Evolutionary conservation across 2,888 invertebrate species (phyloP), one percentile per base, ranked within the genome.

Genomic region (Phortica magna): DNA sequence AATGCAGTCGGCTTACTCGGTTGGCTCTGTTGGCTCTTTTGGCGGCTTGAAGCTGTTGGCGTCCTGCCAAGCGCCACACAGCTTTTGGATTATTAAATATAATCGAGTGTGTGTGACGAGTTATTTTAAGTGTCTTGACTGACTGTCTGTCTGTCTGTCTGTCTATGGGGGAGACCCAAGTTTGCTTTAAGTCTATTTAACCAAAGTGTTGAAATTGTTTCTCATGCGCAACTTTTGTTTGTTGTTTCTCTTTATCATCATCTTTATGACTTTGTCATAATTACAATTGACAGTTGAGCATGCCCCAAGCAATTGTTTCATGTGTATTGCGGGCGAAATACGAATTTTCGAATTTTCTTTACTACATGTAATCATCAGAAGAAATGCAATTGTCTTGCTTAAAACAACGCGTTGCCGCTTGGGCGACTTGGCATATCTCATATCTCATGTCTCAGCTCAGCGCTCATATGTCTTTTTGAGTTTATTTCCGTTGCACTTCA

Each of bases 41-140:
- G 19, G 17, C 19, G 17, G 61, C 22, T 61, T 22, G 10, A 22
- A 31, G 22, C 12, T 39, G 10, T 48, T 68, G 70, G 70, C 53
- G 1, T 6, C 2, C 7, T 53, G 70, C 70, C 70, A 71, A 22
- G 17, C 10, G n/a, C 19, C 31, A 61, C 17, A 19, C 17, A 9
- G 19, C 19, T 43, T 68, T 71, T 39, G 70, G 48, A 71, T 71
- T 71, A 71, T 71, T 71, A 53, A 53, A 55, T 71, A 71, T 71
- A 71, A 71, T 71, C 70, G 70, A 71, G 70, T 55, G 68, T 48
- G 41, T 55, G 10, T 22, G 10, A 7, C 19, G 61, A 22, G 22
- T 61, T 7, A 22, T 17, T 55, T 55, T 55, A 55, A 55, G 55
- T 55, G 55, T 14, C 9, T n/a, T 61, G n/a, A n/a, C n/a, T n/a